Evolutionary conservation across 2,888 invertebrate species (phyloP), one percentile per base, ranked within the genome.

Genomic region (Torymus texanus): DNA sequence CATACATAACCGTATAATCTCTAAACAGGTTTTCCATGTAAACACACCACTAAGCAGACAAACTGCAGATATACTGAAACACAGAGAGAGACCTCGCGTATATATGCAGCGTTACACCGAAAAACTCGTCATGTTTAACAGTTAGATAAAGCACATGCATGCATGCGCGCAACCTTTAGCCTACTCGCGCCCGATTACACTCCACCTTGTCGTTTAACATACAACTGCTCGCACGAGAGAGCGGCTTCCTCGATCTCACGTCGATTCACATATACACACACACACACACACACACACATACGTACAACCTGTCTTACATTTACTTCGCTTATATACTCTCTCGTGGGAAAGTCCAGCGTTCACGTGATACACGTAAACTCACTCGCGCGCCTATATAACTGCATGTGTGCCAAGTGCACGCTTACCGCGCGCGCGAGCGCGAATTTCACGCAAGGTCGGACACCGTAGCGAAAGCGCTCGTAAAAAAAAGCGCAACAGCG

Each of bases 401-500:
- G 21, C 8, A 66, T 66, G 18, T 59, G 66, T 75, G 67, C 66
- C 66, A 74, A 74, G 65, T 65, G 56, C 74, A 21, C 29, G 63
- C 29, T 3, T 5, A n/a, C 5, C 29, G 41, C 41, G 41, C 29
- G 29, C 29, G 2, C 41, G 41, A 5, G 8, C 5, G 41, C 41
- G 21, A 72, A 62, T 73, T 73, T 73, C 62, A 55, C 72, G 58
- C 75, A 75, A 67, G 75, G 75, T 66, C 75, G 61, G 41, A 8
- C 41, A 41, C 41, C 41, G 41, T 41, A 41, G 41, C 41, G 41
- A 75, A 29, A 59, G 59, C 63, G 75, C 18, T 58, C 58, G 66
- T 66, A 75, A 66, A 66, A 66, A 65, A 18, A n/a, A n/a, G n/a
- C n/a, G 50, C 50, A 55, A n/a, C n/a, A 56, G 63, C 41, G 41